A percentile compares a stretch with the other conserved stretches of the same genome.
Conservation (phyloP, 35 echinoderm and acorn worm genomes). For the Apostichopus californicus region DNA sequence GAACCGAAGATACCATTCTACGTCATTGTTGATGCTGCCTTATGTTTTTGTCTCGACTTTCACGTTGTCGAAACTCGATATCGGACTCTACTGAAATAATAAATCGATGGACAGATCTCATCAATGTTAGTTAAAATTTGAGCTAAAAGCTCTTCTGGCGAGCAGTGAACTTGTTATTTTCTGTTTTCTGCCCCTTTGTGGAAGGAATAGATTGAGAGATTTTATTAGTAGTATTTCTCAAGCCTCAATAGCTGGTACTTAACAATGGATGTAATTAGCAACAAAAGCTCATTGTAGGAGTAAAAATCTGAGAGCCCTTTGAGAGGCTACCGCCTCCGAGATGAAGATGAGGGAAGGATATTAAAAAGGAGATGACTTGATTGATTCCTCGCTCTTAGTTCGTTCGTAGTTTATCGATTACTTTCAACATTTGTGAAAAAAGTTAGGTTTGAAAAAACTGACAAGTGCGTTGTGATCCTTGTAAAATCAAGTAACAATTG, state of each 20-base stretch:
- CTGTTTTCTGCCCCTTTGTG: background rate
- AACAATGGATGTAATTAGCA: background rate
- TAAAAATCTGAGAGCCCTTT: too few species aligned
- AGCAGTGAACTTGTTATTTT: background rate
- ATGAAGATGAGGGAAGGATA: too few species aligned
- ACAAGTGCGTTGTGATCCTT: too few species aligned
- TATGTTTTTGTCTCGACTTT: too few species aligned
- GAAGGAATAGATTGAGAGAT: background rate
- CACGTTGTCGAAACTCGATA: background rate
- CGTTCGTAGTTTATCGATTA: too few species aligned
- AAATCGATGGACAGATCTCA: background rate
- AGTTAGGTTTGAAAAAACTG: too few species aligned
- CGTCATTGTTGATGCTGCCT: too few species aligned
- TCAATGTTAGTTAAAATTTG: background rate
- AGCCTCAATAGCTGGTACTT: background rate
- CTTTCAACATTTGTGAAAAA: too few species aligned
- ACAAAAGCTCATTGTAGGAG: background rate
- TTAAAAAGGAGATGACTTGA: background rate
- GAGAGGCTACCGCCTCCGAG: too few species aligned
- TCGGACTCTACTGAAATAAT: background rate
- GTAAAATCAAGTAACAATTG: too few species aligned
- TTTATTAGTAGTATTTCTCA: background rate
- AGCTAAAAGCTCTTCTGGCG: background rate
- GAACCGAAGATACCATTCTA: too few species aligned
- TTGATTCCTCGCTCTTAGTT: background rate